Conservation (phyloP, 2,888 invertebrate genomes). For the Pasiphila rectangulata region DNA sequence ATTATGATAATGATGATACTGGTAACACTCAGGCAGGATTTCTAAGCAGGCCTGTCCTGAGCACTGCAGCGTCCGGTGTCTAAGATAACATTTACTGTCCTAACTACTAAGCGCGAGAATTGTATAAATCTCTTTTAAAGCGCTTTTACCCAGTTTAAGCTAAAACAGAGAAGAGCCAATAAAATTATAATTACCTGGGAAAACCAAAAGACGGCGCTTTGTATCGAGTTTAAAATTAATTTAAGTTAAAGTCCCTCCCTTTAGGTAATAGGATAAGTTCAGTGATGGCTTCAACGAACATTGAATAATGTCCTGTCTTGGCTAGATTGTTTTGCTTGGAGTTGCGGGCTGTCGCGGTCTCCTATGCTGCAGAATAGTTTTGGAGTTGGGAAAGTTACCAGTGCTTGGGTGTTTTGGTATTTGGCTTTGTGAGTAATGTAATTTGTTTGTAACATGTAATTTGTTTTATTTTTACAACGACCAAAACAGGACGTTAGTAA, state of each 20-base stretch:
- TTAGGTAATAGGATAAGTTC: conserved; percentile 27
- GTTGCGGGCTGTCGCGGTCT: conserved; percentile 22
- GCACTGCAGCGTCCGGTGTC: too few relatives aligned
- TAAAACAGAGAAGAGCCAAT: conserved; percentile 8
- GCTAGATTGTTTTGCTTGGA: conserved; percentile 23
- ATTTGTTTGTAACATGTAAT: not conserved
- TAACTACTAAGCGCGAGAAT: too few relatives aligned
- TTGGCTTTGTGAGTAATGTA: not conserved
- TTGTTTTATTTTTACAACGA: too few relatives aligned
- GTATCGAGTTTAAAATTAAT: conserved; percentile 28
- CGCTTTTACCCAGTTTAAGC: too few relatives aligned
- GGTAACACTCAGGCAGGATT: too few relatives aligned
- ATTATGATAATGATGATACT: too few relatives aligned
- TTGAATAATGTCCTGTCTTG: conserved; percentile 25
- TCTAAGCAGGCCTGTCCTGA: too few relatives aligned
- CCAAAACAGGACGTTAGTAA: too few relatives aligned
- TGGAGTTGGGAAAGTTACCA: conserved; percentile 20
- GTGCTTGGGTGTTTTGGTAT: conserved; percentile 9
- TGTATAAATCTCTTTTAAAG: too few relatives aligned
- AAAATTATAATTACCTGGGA: conserved; percentile 18
- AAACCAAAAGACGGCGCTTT: conserved; percentile 18
- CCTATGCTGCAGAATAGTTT: conserved; percentile 18
- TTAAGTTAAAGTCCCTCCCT: conserved; percentile 18
- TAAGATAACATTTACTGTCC: too few relatives aligned
- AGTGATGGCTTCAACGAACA: conserved; percentile 27